Conservation (phyloP, 2,113 vertebrate genomes). For the Saccopteryx bilineata region DNA sequence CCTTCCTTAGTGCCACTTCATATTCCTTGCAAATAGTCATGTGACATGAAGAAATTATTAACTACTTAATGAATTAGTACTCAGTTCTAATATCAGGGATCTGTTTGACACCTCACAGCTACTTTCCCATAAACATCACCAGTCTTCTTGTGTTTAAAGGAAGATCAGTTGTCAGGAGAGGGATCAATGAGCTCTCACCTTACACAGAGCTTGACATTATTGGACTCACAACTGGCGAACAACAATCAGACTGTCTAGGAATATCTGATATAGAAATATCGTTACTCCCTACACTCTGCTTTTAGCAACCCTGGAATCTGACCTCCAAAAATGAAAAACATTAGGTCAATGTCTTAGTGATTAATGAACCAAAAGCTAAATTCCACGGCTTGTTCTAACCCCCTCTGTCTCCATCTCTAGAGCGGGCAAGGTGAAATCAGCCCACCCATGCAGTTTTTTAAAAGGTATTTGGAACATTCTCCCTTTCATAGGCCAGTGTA, state of each 20-base stretch:
- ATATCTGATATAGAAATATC: neutral
- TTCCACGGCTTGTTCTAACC: neutral
- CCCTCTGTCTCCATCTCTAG: neutral
- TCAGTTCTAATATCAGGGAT: neutral
- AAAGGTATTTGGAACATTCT: neutral
- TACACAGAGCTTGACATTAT: neutral
- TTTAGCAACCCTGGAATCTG: neutral
- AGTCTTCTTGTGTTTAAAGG: neutral
- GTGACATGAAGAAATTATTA: neutral
- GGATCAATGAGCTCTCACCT: neutral
- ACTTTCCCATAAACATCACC: neutral
- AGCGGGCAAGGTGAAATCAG: neutral
- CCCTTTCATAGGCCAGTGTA: neutral
- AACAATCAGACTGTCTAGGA: neutral
- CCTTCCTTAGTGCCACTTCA: neutral
- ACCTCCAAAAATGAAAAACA: neutral
- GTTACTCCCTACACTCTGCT: neutral
- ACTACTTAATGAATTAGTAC: neutral
- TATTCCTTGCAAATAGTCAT: neutral
- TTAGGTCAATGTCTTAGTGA: neutral
- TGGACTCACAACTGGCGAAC: neutral
- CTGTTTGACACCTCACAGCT: neutral
- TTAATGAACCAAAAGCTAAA: neutral
- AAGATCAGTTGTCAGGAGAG: neutral
- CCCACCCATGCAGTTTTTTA: neutral